These are phyloP conservation scores for Petrocephalus zakoni DNA, from an alignment of 2,113 vertebrate genomes.

Conservation along the genomic window DNA sequence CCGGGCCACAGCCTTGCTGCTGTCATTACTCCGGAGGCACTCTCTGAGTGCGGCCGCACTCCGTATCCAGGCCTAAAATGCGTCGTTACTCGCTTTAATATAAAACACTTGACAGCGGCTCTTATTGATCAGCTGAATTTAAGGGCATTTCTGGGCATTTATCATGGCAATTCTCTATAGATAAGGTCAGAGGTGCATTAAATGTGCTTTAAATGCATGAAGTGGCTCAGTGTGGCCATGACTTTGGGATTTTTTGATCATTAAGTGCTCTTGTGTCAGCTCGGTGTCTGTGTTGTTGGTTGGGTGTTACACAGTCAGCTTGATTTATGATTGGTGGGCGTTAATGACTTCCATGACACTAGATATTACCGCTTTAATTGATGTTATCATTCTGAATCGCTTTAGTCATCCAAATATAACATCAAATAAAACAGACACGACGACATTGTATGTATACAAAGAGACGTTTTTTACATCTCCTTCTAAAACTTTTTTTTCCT, in stretches of 20 bases:
- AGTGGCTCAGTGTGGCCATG: constrained; percentile 39
- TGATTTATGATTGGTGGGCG: neutral
- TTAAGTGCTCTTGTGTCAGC: constrained; percentile 28
- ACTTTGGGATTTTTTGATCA: constrained; percentile 39
- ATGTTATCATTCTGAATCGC: neutral
- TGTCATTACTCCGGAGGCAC: neutral
- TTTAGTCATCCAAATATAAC: neutral
- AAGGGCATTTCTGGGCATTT: constrained; percentile 12
- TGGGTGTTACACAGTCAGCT: neutral
- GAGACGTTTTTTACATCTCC: neutral
- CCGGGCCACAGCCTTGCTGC: constrained; percentile 19
- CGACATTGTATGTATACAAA: neutral
- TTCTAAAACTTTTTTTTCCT: neutral
- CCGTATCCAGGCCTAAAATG: constrained; percentile 9
- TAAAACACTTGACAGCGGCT: neutral
- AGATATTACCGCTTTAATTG: neutral
- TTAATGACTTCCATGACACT: neutral
- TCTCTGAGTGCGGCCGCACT: constrained; percentile 27
- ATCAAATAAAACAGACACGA: neutral
- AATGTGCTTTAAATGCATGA: constrained; percentile 61
- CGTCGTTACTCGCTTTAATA: neutral
- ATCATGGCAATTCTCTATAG: constrained; percentile 24
- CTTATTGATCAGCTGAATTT: constrained; percentile 40
- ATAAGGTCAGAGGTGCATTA: constrained; percentile 46
- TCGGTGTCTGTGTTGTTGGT: neutral